phyloP scores from a whole-genome alignment of 2,113 vertebrate species.

The Malurus alboscapulatus region DNA sequence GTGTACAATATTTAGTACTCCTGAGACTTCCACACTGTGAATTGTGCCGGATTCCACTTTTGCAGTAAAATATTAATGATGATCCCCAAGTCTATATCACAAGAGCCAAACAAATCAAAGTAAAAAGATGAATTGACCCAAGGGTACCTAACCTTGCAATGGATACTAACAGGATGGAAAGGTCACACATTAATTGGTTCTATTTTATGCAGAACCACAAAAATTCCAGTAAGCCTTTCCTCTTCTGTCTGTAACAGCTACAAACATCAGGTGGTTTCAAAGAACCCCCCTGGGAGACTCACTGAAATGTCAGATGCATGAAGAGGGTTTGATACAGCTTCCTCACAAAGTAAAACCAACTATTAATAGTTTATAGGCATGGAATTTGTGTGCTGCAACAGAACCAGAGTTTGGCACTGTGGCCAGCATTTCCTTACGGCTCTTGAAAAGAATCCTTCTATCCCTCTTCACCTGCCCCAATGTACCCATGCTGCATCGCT shows the following conservation, averaged over 20 bases:
- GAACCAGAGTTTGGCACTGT: not conserved
- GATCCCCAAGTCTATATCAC: not conserved
- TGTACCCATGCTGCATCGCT: rapidly evolving
- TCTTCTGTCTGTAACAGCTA: not conserved
- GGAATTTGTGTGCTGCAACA: not conserved
- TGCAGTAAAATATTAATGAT: slow-evolving; percentile 12
- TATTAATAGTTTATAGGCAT: not conserved
- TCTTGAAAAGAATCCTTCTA: not conserved
- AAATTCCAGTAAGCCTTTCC: slow-evolving; percentile 41
- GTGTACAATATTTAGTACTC: not conserved
- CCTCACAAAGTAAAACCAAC: not conserved
- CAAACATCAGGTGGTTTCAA: slow-evolving; percentile 41
- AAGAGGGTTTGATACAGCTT: not conserved
- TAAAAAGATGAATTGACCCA: not conserved
- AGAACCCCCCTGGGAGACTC: not conserved
- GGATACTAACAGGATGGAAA: not conserved
- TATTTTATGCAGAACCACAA: not conserved
- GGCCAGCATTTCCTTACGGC: not conserved
- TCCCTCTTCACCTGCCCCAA: not conserved
- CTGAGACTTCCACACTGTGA: not conserved
- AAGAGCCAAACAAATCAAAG: not conserved
- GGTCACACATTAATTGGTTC: slow-evolving; percentile 8
- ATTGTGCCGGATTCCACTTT: not conserved
- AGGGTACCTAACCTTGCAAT: not conserved
- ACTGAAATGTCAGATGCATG: slow-evolving; percentile 18